Conservation (phyloP, 2,888 invertebrate genomes). For the Diadromus collaris region DNA sequence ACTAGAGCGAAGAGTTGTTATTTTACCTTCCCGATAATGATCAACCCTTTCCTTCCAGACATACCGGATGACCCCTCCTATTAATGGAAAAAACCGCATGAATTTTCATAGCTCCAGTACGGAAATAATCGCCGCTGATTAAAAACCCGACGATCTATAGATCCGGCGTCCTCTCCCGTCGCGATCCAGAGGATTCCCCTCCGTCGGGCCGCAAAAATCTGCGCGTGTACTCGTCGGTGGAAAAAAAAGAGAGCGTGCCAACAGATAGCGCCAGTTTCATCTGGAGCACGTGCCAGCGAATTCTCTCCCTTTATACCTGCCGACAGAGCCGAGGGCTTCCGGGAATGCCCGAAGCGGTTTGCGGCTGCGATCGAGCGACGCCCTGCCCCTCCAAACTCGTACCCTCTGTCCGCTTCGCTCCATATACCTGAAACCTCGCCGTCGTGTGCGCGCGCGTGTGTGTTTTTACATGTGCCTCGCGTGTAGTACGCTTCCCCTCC, state of each 20-base stretch:
- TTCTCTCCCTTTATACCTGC: constrained; percentile 63
- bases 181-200: background rate
- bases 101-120: background rate
- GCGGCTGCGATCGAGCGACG: constrained; percentile 72
- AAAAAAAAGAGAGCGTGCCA: constrained; percentile 55
- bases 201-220: background rate
- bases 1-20: background rate
- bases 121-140: background rate
- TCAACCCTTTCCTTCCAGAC: background rate
- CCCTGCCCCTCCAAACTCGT: constrained; percentile 61
- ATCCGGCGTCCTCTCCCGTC: background rate
- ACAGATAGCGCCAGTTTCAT: constrained; percentile 70
- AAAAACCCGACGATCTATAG: background rate
- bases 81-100: background rate
- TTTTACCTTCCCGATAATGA: background rate
- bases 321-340: constrained; percentile 66
- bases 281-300: constrained; percentile 64
- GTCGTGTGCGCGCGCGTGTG: background rate
- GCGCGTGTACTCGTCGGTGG: background rate
- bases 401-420: constrained; percentile 26
- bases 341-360: constrained; percentile 68
- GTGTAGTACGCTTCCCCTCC: constrained; percentile 38
- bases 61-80: background rate
- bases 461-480: constrained; percentile 7
- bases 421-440: constrained; percentile 34